These are phyloP conservation scores for Folsomia manolachei DNA, from an alignment of 2,888 invertebrate species.

Conservation along the genomic window DNA sequence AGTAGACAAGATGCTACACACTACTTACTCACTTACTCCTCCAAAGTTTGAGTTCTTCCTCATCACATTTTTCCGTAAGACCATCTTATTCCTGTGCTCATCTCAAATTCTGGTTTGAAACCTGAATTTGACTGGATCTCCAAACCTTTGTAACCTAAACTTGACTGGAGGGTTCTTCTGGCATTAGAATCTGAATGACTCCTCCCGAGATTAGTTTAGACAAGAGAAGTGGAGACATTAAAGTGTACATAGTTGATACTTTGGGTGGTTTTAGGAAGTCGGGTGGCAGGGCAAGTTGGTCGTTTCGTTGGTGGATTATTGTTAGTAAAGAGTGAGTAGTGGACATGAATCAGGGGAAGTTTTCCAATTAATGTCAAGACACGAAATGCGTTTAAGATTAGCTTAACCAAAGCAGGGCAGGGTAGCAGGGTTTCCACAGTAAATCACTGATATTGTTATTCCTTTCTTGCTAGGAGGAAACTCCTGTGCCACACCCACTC, in stretches of 20 bases:
- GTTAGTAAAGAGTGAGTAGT: slow-evolving; percentile 10
- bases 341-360: slow-evolving; percentile 43
- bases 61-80: no score
- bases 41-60: no score
- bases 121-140: background rate
- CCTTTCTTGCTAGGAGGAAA: slow-evolving; percentile 26
- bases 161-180: background rate
- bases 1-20: background rate
- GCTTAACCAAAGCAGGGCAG: slow-evolving; percentile 20
- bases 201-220: background rate
- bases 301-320: background rate
- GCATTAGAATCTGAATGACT: background rate
- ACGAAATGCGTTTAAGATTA: slow-evolving; percentile 47
- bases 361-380: slow-evolving; percentile 49
- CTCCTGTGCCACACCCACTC: background rate
- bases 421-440: slow-evolving; percentile 41
- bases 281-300: background rate
- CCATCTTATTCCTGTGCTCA: no score
- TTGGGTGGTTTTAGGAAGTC: background rate
- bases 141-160: no score
- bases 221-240: background rate
- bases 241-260: slow-evolving; percentile 7
- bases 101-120: background rate
- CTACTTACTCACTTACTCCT: no score
- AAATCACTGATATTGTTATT: slow-evolving; percentile 45